These are phyloP conservation scores for Microplitis manilae DNA, from an alignment of 2,888 invertebrate genomes.

Conservation along the genomic window DNA sequence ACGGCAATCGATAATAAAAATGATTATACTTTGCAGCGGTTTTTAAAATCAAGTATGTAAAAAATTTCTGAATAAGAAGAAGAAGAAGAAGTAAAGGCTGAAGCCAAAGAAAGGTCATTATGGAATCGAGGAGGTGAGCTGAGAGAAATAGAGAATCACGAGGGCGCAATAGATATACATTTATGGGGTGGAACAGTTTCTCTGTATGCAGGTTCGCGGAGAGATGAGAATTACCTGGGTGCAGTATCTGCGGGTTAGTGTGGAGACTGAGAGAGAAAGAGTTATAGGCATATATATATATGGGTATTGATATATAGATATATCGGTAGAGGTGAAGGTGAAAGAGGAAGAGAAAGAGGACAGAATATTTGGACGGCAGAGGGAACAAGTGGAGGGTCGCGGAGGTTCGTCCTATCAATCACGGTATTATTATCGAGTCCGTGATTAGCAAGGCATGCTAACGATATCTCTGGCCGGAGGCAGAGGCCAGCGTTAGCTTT, in stretches of 20 bases:
- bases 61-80: neutral
- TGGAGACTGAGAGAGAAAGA: slow-evolving; percentile 40
- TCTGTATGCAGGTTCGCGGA: neutral
- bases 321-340: slow-evolving; percentile 5
- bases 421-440: slow-evolving; percentile 71
- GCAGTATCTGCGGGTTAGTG: slow-evolving; percentile 18
- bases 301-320: too few species aligned
- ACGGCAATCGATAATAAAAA: too few species aligned
- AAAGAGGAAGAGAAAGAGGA: slow-evolving; percentile 37
- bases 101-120: neutral
- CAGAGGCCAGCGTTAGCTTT: slow-evolving; percentile 49
- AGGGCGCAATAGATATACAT: slow-evolving; percentile 19
- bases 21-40: too few species aligned
- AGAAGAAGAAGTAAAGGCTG: neutral
- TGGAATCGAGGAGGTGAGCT: neutral
- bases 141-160: neutral
- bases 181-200: slow-evolving; percentile 46
- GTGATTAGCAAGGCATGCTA: slow-evolving; percentile 72
- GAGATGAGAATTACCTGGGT: neutral
- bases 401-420: slow-evolving; percentile 70
- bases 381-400: slow-evolving; percentile 46
- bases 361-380: slow-evolving; percentile 30
- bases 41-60: neutral
- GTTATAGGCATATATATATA: neutral
- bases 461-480: slow-evolving; percentile 70